A percentile compares a stretch with the other conserved stretches of the same genome.
Conservation (phyloP, 53 echinoderm and acorn worm genomes). For the Echinometra lucunter region DNA sequence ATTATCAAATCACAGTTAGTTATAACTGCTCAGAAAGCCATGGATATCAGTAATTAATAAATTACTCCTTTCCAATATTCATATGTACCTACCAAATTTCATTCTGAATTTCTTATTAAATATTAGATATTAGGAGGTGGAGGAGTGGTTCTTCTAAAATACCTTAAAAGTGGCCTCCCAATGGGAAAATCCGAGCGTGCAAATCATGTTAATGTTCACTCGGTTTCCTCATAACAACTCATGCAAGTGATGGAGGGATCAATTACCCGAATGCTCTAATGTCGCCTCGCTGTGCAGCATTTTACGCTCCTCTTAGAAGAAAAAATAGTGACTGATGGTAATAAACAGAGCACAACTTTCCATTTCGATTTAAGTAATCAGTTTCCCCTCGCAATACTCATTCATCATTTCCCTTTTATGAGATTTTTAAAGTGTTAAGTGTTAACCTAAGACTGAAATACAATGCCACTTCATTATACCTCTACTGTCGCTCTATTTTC, state of each 20-base stretch:
- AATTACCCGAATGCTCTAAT: constrained; percentile 12
- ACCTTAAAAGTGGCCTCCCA: constrained; percentile 23
- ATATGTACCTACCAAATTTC: background rate
- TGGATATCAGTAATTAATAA: too few species aligned
- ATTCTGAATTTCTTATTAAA: background rate
- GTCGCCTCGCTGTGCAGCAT: background rate
- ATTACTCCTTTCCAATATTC: too few species aligned
- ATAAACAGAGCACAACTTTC: background rate
- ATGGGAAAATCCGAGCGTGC: constrained; percentile 13
- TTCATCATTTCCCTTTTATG: background rate
- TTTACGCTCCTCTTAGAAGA: background rate
- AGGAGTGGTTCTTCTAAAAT: background rate
- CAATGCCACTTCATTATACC: background rate
- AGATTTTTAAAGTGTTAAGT: background rate
- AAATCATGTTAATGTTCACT: constrained; percentile 38
- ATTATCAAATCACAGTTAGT: too few species aligned
- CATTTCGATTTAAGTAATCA: constrained; percentile 10
- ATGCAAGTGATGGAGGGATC: background rate
- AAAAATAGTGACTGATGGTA: background rate
- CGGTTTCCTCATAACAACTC: constrained; percentile 16
- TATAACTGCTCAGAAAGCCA: too few species aligned
- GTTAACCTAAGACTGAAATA: background rate
- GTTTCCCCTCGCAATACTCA: background rate
- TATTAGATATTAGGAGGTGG: background rate
- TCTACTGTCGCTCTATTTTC: background rate